phyloP scores from a whole-genome alignment of 1,140 invertebrate species.

The Piezodorus guildinii region DNA sequence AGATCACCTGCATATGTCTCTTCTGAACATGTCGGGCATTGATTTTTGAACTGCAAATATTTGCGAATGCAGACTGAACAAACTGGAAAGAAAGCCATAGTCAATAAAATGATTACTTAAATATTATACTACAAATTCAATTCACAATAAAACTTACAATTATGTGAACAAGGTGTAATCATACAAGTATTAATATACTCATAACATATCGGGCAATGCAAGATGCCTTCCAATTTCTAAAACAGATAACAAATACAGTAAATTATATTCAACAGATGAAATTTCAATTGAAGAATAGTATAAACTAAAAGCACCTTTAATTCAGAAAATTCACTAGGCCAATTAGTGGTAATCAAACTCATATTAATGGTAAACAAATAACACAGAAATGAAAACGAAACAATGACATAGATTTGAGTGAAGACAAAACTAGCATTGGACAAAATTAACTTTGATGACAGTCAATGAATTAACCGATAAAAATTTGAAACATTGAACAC shows the following conservation, averaged over 20 bases:
- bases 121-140: not conserved
- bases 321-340: too few species aligned
- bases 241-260: not conserved
- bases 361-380: too few species aligned
- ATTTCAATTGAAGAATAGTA: too few species aligned
- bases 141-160: constrained; percentile 34
- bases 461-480: too few species aligned
- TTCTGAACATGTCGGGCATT: constrained; percentile 42
- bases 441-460: too few species aligned
- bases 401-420: too few species aligned
- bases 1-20: constrained; percentile 40
- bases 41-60: constrained; percentile 40
- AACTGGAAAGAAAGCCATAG: constrained; percentile 35
- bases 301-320: too few species aligned
- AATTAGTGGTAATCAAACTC: too few species aligned
- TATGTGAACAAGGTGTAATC: constrained; percentile 38
- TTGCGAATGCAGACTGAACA: constrained; percentile 46
- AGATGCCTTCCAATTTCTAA: constrained; percentile 3
- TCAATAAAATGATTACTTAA: not conserved
- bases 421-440: too few species aligned
- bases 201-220: constrained; percentile 38
- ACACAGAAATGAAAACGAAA: too few species aligned
- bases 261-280: too few species aligned
- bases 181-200: constrained; percentile 38
- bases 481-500: too few species aligned